Percentiles rank a stretch among this genome's conserved stretches.
These are phyloP conservation scores for Spinus olivaceus DNA, from an alignment of 2,797 vertebrate species.

Conservation along the genomic window DNA sequence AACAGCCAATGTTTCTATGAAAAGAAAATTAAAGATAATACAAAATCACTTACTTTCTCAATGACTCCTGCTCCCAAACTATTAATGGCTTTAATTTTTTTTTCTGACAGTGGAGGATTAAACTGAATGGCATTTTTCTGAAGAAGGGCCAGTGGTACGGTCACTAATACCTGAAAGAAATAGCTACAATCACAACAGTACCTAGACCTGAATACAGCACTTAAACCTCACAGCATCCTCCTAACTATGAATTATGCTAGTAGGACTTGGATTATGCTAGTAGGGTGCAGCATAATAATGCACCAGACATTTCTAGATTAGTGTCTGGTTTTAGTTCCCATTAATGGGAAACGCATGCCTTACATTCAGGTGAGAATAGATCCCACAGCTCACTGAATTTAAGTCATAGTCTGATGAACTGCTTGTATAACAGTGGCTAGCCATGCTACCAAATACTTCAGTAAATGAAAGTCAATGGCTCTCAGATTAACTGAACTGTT, in stretches of 20 bases:
- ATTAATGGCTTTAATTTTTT: constrained; percentile 95
- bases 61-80: constrained; percentile 94
- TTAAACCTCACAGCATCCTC: neutral
- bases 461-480: neutral
- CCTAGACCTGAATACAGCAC: neutral
- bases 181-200: neutral
- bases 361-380: neutral
- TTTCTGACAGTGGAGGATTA: constrained; percentile 87
- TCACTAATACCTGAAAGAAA: constrained; percentile 86
- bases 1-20: neutral
- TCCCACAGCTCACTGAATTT: neutral
- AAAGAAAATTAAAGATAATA: neutral
- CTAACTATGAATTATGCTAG: neutral
- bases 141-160: constrained; percentile 88
- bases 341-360: neutral
- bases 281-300: neutral
- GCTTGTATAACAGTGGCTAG: neutral
- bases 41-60: constrained; percentile 83
- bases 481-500: neutral
- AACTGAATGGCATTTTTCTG: constrained; percentile 91
- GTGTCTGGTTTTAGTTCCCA: neutral
- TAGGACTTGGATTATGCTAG: neutral
- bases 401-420: neutral
- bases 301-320: neutral
- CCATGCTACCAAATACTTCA: neutral